These are phyloP conservation scores for Drosophila meridiana DNA, from an alignment of 2,888 invertebrate species.

Conservation along the genomic window DNA sequence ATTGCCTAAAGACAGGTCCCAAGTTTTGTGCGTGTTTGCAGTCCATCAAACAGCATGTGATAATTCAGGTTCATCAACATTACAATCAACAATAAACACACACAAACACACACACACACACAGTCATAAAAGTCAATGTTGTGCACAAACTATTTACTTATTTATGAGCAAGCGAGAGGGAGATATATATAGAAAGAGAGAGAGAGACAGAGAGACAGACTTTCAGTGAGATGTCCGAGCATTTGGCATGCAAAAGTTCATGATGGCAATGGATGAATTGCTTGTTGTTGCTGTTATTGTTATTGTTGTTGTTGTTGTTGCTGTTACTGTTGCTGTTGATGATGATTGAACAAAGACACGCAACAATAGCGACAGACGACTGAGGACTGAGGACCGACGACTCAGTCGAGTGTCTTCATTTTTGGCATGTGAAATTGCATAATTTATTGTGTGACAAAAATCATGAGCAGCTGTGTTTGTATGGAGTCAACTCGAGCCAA, in stretches of 20 bases:
- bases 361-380: constrained; percentile 53
- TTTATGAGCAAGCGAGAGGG: constrained; percentile 46
- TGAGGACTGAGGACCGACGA: constrained; percentile 30
- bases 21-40: constrained; percentile 70
- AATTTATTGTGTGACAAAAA: constrained; percentile 81
- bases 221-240: constrained; percentile 45
- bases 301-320: constrained; percentile 20
- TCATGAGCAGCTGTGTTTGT: constrained; percentile 53
- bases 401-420: constrained; percentile 65
- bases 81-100: constrained; percentile 61
- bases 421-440: constrained; percentile 77
- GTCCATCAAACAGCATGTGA: constrained; percentile 78
- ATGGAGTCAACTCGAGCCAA: not conserved
- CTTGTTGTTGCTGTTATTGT: constrained; percentile 10
- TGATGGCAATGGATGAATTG: constrained; percentile 13
- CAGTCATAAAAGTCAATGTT: constrained; percentile 67
- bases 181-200: not conserved
- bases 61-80: constrained; percentile 81
- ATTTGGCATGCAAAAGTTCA: constrained; percentile 68
- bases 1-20: constrained; percentile 24
- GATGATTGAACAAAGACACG: constrained; percentile 77
- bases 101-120: constrained; percentile 21
- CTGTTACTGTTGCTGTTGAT: constrained; percentile 46
- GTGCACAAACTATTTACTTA: constrained; percentile 71
- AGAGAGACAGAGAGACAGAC: constrained; percentile 9